These are phyloP conservation scores for Zaprionus obscuricornis DNA, from an alignment of 2,888 invertebrate species.

Conservation along the genomic window DNA sequence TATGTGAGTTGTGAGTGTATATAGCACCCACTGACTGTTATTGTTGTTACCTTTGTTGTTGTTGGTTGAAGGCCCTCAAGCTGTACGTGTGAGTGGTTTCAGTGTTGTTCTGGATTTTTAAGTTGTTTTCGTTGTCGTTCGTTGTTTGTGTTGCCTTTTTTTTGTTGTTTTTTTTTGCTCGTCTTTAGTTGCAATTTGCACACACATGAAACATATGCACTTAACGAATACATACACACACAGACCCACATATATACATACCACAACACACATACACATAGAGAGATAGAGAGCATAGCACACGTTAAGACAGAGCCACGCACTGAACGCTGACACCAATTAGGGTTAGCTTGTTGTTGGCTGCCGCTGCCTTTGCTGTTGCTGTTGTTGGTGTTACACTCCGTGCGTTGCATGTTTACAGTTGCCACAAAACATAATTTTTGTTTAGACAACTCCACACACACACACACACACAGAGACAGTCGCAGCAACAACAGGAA, in stretches of 20 bases:
- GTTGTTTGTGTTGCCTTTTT: slow-evolving; percentile 58
- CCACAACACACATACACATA: slow-evolving; percentile 9
- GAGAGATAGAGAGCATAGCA: background rate
- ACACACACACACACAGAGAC: slow-evolving; percentile 4
- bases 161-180: slow-evolving; percentile 31
- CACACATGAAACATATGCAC: slow-evolving; percentile 46
- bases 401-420: slow-evolving; percentile 68
- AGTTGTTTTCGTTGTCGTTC: slow-evolving; percentile 74
- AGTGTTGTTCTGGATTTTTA: slow-evolving; percentile 78
- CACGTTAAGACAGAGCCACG: slow-evolving; percentile 26
- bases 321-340: slow-evolving; percentile 74
- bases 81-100: slow-evolving; percentile 73
- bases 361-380: slow-evolving; percentile 23
- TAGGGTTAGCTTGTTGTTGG: slow-evolving; percentile 56
- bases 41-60: slow-evolving; percentile 33
- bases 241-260: slow-evolving; percentile 14
- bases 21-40: slow-evolving; percentile 13
- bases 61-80: slow-evolving; percentile 59
- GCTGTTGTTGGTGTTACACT: slow-evolving; percentile 47
- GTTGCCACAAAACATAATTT: slow-evolving; percentile 74
- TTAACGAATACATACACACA: slow-evolving; percentile 37
- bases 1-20: slow-evolving; percentile 12
- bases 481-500: too few relatives aligned
- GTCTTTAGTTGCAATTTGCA: slow-evolving; percentile 67
- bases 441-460: slow-evolving; percentile 67